phyloP scores from a whole-genome alignment of 2,113 vertebrate species.

The Oryzias melastigma region DNA sequence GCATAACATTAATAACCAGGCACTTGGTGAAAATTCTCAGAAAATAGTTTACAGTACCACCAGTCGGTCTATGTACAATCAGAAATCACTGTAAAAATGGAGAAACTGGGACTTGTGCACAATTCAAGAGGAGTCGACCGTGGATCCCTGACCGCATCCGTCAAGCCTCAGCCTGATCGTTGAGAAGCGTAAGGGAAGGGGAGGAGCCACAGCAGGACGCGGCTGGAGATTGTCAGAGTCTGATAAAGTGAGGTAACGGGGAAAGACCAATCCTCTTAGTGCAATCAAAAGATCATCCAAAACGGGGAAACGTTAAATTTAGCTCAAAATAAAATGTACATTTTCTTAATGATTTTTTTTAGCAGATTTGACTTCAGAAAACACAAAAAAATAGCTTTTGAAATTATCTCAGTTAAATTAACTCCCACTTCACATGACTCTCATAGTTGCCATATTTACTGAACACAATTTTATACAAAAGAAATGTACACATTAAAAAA shows the following conservation, averaged over 20 bases:
- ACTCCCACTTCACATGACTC: conserved; percentile 11
- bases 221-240: conserved; percentile 66
- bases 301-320: not conserved
- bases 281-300: conserved; percentile 65
- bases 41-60: conserved; percentile 60
- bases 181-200: conserved; percentile 41
- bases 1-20: conserved; percentile 58
- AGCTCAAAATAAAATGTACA: conserved; percentile 14
- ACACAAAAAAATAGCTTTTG: conserved; percentile 5
- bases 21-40: conserved; percentile 68
- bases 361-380: conserved; percentile 15
- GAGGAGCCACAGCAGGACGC: conserved; percentile 41
- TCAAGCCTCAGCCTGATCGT: conserved; percentile 16
- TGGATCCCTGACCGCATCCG: conserved; percentile 22
- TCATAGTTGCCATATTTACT: conserved; percentile 28
- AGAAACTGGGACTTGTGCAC: conserved; percentile 20
- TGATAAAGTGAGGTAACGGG: conserved; percentile 63
- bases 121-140: conserved; percentile 20
- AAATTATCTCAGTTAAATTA: conserved; percentile 28
- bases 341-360: conserved; percentile 27
- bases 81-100: conserved; percentile 16
- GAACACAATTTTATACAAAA: conserved; percentile 34
- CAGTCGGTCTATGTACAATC: conserved; percentile 45
- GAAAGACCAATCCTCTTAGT: conserved; percentile 61
- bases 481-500: conserved; percentile 10